Evolutionary conservation across 2,113 vertebrate genomes (phyloP).

Genomic region (Pelmatolapia mariae): DNA sequence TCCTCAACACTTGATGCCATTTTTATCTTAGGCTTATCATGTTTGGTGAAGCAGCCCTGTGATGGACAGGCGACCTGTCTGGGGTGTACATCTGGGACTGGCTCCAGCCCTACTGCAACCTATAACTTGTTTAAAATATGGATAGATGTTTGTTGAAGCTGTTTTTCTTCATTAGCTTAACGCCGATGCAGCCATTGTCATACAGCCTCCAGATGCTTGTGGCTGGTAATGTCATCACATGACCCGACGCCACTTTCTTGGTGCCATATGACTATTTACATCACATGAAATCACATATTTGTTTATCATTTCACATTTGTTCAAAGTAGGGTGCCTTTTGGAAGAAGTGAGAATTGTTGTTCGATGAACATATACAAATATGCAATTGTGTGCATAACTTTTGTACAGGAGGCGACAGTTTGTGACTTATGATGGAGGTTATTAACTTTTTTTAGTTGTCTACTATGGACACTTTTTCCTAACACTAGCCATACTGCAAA

Average conservation of each 20-base stretch:
- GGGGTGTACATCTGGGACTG: not conserved
- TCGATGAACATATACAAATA: not conserved
- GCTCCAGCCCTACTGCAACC: not conserved
- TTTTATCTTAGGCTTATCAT: not conserved
- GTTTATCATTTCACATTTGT: not conserved
- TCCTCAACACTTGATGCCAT: not conserved
- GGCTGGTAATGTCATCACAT: not conserved
- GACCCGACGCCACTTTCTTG: not conserved
- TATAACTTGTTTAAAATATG: not conserved
- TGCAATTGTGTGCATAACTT: not conserved
- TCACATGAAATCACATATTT: not conserved
- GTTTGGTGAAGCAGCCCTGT: not conserved
- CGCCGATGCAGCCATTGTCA: not conserved
- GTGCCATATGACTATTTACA: no score
- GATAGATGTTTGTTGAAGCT: not conserved
- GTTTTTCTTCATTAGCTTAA: not conserved
- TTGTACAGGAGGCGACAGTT: not conserved
- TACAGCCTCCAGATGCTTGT: not conserved
- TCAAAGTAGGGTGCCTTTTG: not conserved
- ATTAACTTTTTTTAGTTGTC: not conserved
- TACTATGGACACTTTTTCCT: not conserved
- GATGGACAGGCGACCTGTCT: not conserved
- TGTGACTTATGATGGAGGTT: not conserved
- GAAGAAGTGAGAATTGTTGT: not conserved
- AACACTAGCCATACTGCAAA: not conserved